Base-by-base conservation (phyloP, 2,888 invertebrate genomes). In the Megalurothrips usitatus region DNA sequence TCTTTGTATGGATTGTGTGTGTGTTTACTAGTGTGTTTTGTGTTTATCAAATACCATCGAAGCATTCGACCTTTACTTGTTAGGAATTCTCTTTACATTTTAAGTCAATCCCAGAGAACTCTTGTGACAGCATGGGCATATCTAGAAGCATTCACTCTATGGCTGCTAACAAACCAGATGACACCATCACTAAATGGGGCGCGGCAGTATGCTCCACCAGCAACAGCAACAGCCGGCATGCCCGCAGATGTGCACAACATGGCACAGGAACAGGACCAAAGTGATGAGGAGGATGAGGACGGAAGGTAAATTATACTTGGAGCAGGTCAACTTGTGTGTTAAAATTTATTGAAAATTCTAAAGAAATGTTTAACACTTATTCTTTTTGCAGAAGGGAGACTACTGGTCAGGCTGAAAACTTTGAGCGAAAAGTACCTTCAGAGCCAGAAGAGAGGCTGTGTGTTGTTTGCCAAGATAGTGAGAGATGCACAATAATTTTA, bases 391-490 rank as follows among this genome's bases (percentile, higher is more conserved):
- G 34, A 14, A 58, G 58, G 14, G 58, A 58, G 11, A 58, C 19
- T 19, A 58, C 17, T 58, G 10, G 58, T 19, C 58, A 58, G 17
- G 68, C 68, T 26, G 26, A 75, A 1, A n/a, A 75, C 9, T 23
- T 26, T 26, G 23, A 75, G 4, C 23, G 68, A 12, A 75, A 75
- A 26, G 58, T 58, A 4, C 26, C 68, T 23, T 0, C 12, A 75
- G 68, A 75, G 26, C 68, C 68, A 75, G 68, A 75, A 23, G 68
- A 75, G n/a, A n/a, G 26, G 12, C 12, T 75, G 12, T 75, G 68
- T 75, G 68, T 75, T 26, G 68, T 75, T 12, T 75, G 68, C 23
- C 68, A 75, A 26, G 68, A 75, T 26, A 75, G 68, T 75, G 68
- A 75, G 23, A 75, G 26, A 12, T 75, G 68, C 26, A 75, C 68